These are phyloP conservation scores for Drosophila ohnishii DNA, from an alignment of 1,140 invertebrate genomes.

Conservation along the genomic window DNA sequence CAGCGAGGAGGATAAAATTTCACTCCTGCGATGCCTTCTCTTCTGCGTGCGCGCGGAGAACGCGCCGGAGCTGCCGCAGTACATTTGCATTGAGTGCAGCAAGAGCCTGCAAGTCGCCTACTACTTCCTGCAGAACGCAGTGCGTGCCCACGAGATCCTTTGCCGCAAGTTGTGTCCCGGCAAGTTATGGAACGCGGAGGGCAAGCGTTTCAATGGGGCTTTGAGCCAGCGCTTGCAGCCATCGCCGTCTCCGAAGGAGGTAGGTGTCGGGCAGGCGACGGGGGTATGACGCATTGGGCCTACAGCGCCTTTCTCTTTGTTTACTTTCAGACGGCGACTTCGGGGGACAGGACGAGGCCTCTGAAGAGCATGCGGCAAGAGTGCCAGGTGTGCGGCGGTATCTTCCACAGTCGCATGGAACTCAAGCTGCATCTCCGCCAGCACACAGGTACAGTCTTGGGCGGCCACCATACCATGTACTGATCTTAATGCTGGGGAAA, in stretches of 20 bases:
- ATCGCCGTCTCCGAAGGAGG: conserved; percentile 8
- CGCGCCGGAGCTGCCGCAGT: conserved; percentile 55
- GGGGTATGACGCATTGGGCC: conserved; percentile 3
- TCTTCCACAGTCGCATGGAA: conserved; percentile 59
- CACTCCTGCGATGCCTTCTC: conserved; percentile 60
- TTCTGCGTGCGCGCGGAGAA: conserved; percentile 68
- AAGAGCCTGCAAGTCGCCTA: conserved; percentile 70
- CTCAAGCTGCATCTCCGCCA: conserved; percentile 70
- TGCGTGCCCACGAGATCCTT: conserved; percentile 71
- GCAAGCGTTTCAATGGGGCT: conserved; percentile 39
- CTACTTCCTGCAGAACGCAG: conserved; percentile 67
- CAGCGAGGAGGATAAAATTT: conserved; percentile 35
- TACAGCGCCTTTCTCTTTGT: conserved; percentile 1
- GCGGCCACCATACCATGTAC: not conserved
- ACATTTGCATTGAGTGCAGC: conserved; percentile 71
- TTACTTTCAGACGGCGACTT: conserved; percentile 3
- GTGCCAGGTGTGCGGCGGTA: conserved; percentile 62
- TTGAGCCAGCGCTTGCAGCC: conserved; percentile 14
- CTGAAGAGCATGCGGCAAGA: conserved; percentile 45
- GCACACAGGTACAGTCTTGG: conserved; percentile 57
- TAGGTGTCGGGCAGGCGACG: conserved; percentile 8
- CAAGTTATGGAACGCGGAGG: conserved; percentile 3
- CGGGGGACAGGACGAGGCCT: conserved; percentile 2
- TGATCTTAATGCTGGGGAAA: not conserved
- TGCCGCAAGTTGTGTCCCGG: conserved; percentile 55